phyloP scores from a whole-genome alignment of 1,140 invertebrate species.

The Meteorus sp. region DNA sequence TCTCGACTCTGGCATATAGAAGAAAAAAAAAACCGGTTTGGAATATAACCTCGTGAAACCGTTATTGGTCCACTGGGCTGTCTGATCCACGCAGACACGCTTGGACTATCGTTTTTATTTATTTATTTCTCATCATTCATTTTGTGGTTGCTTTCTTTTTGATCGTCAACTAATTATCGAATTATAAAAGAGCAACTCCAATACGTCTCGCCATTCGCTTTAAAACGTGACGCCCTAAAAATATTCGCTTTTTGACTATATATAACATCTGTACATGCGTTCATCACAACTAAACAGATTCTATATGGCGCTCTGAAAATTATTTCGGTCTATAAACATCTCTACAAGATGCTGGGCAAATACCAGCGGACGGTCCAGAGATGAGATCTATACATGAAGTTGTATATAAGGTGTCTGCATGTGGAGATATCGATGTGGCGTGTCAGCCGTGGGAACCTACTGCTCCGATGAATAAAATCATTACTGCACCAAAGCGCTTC shows the following conservation, averaged over 20 bases:
- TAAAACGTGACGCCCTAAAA: background rate
- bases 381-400: too few relatives aligned
- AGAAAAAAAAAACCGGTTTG: conserved; percentile 26
- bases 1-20: conserved; percentile 9
- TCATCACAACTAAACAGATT: too few relatives aligned
- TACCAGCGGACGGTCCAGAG: too few relatives aligned
- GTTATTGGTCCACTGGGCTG: conserved; percentile 28
- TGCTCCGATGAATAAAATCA: conserved; percentile 42
- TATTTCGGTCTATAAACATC: too few relatives aligned
- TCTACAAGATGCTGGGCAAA: conserved; percentile 15
- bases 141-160: too few relatives aligned
- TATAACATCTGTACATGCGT: background rate
- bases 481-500: too few relatives aligned
- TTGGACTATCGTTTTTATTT: background rate
- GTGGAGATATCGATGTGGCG: too few relatives aligned
- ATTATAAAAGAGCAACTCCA: conserved; percentile 1
- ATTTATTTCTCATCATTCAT: background rate
- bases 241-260: too few relatives aligned
- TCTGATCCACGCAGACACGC: background rate
- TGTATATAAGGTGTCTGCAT: too few relatives aligned
- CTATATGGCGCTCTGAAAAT: too few relatives aligned
- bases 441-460: conserved; percentile 43
- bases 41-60: conserved; percentile 27
- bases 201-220: conserved; percentile 1
- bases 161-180: background rate